Percentiles rank a stretch among this genome's conserved stretches.
These are phyloP conservation scores for Chloroclysta siterata DNA, from an alignment of 2,888 invertebrate species.

Conservation along the genomic window DNA sequence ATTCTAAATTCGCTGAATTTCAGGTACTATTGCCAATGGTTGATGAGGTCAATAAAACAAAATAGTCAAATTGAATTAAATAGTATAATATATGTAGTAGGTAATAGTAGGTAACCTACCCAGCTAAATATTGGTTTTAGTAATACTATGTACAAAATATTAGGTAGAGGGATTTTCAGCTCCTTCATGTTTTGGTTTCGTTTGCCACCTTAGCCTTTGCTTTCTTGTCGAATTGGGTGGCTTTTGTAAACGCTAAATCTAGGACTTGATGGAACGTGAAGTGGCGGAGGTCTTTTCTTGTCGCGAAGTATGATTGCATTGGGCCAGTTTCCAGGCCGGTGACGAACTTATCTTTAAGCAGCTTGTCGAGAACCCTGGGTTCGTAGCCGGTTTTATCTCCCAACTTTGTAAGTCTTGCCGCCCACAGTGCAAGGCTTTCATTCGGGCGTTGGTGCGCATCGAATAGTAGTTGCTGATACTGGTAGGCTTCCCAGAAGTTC, in stretches of 20 bases:
- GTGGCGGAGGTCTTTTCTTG: background rate
- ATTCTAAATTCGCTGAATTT: too few relatives aligned
- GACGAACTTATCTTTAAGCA: slow-evolving; percentile 18
- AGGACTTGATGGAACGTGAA: slow-evolving; percentile 18
- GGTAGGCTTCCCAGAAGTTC: background rate
- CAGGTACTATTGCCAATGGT: too few relatives aligned
- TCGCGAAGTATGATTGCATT: slow-evolving; percentile 1
- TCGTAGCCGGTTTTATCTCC: slow-evolving; percentile 8
- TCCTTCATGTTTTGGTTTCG: background rate
- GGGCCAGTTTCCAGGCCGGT: slow-evolving; percentile 11
- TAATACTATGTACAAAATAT: too few relatives aligned
- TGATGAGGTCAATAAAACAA: too few relatives aligned
- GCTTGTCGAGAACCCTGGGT: slow-evolving; percentile 8
- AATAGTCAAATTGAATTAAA: too few relatives aligned
- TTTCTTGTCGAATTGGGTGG: slow-evolving; percentile 4
- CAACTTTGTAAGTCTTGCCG: slow-evolving; percentile 11
- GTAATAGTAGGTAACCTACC: too few relatives aligned
- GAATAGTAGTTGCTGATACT: slow-evolving; percentile 10
- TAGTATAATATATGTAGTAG: too few relatives aligned
- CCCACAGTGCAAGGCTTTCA: slow-evolving; percentile 23
- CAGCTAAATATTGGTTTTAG: too few relatives aligned
- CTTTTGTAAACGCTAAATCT: slow-evolving; percentile 12
- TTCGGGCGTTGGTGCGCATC: background rate
- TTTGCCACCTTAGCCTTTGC: background rate
- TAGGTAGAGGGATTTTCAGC: background rate